phyloP scores from a whole-genome alignment of 2,797 vertebrate genomes.

The Heterohyrax brucei region DNA sequence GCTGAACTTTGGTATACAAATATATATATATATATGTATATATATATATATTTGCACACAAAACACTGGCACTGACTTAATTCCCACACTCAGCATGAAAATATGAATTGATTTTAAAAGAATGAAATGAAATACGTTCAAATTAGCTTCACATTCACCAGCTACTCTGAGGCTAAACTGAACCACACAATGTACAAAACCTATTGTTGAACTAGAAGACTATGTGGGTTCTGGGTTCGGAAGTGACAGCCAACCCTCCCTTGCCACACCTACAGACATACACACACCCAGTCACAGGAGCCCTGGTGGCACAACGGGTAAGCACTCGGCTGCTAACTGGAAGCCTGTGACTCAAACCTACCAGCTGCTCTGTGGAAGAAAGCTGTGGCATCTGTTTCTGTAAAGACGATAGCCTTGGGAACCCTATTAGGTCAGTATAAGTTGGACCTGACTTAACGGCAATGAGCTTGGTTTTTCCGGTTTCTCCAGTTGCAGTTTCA shows the following conservation, averaged over 20 bases:
- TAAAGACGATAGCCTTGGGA: neutral
- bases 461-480: neutral
- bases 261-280: constrained; percentile 31
- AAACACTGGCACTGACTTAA: constrained; percentile 69
- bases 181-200: constrained; percentile 65
- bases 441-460: neutral
- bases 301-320: neutral
- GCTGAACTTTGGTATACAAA: constrained; percentile 60
- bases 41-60: no score
- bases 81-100: constrained; percentile 67
- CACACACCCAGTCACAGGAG: neutral
- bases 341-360: neutral
- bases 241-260: constrained; percentile 58
- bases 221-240: constrained; percentile 18
- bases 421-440: neutral
- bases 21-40: neutral
- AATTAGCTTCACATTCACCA: constrained; percentile 69
- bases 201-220: constrained; percentile 66
- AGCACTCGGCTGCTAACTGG: neutral
- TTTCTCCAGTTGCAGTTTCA: neutral
- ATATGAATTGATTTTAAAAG: constrained; percentile 75
- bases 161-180: constrained; percentile 64
- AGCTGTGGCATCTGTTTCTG: neutral
- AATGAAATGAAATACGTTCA: constrained; percentile 68
- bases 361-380: neutral